A percentile compares a stretch with the other conserved stretches of the same genome.
Conservation (phyloP, 2,888 invertebrate species). For the Cosmopolites sordidus region DNA sequence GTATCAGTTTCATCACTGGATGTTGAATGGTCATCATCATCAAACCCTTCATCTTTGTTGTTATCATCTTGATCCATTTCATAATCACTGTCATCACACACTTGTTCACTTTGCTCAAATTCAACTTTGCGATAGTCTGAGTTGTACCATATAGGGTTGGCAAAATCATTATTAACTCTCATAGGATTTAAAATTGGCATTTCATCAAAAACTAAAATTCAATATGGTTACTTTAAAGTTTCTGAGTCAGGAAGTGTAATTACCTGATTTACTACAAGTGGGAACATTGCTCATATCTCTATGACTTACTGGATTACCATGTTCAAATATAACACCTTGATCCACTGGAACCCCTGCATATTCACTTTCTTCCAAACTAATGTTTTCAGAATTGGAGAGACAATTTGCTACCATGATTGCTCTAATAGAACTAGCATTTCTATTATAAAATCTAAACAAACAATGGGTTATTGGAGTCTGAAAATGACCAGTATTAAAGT, state of each 20-base stretch:
- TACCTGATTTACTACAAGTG: conserved; percentile 25
- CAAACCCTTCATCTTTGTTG: conserved; percentile 30
- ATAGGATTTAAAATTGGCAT: conserved; percentile 25
- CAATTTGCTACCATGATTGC: conserved; percentile 75
- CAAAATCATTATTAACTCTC: conserved; percentile 49
- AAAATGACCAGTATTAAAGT: background rate
- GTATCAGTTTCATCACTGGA: conserved; percentile 31
- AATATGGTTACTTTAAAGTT: background rate
- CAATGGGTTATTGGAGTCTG: conserved; percentile 66
- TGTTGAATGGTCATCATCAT: conserved; percentile 36
- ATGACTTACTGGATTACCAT: conserved; percentile 54
- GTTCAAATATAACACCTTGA: conserved; percentile 38
- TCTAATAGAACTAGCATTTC: conserved; percentile 74
- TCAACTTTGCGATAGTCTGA: conserved; percentile 59
- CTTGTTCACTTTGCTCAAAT: conserved; percentile 37
- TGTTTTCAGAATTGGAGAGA: conserved; percentile 48
- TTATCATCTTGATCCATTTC: conserved; percentile 37
- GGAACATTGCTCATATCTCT: conserved; percentile 47
- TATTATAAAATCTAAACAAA: conserved; percentile 68
- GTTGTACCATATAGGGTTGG: conserved; percentile 59
- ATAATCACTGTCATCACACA: conserved; percentile 32
- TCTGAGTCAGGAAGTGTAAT: background rate
- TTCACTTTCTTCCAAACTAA: conserved; percentile 37
- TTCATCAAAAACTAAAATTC: conserved; percentile 23
- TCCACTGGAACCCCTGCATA: conserved; percentile 27